Evolutionary conservation across 2,888 invertebrate species (phyloP).

Genomic region (Apocheima hispidaria): DNA sequence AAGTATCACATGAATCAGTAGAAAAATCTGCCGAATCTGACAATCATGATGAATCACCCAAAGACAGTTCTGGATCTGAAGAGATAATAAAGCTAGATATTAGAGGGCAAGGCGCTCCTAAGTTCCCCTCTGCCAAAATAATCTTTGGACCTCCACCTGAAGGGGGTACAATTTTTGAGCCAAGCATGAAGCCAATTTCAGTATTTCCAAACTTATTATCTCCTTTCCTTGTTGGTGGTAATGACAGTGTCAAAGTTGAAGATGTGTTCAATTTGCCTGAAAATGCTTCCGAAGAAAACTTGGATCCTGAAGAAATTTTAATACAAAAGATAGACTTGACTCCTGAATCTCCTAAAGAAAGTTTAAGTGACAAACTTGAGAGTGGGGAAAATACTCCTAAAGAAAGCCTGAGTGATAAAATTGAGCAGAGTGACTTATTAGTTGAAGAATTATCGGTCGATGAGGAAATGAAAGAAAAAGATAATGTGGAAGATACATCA

Average conservation of each 20-base stretch:
- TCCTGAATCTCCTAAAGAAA: conserved; percentile 46
- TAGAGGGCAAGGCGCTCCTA: conserved; percentile 74
- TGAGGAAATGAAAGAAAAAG: conserved; percentile 63
- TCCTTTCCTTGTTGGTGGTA: conserved; percentile 72
- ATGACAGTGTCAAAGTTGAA: conserved; percentile 63
- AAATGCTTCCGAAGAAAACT: conserved; percentile 40
- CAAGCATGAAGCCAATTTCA: conserved; percentile 63
- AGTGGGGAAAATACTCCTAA: conserved; percentile 45
- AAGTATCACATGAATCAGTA: conserved; percentile 49
- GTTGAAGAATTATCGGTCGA: conserved; percentile 75
- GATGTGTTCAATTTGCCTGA: conserved; percentile 61
- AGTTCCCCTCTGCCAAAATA: conserved; percentile 72
- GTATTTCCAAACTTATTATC: conserved; percentile 73
- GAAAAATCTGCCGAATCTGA: conserved; percentile 50
- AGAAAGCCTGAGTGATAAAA: conserved; percentile 54
- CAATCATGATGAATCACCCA: conserved; percentile 51
- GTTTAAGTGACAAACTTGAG: conserved; percentile 68
- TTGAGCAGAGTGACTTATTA: conserved; percentile 71
- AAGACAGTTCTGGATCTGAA: conserved; percentile 72
- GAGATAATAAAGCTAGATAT: conserved; percentile 83
- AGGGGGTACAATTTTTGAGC: conserved; percentile 66
- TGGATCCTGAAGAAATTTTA: conserved; percentile 18
- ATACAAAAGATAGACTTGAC: conserved; percentile 21
- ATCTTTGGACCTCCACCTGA: conserved; percentile 80
- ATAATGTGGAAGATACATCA: conserved; percentile 53